phyloP scores from a whole-genome alignment of 2,888 invertebrate species.

The Dastarcus helophoroides region DNA sequence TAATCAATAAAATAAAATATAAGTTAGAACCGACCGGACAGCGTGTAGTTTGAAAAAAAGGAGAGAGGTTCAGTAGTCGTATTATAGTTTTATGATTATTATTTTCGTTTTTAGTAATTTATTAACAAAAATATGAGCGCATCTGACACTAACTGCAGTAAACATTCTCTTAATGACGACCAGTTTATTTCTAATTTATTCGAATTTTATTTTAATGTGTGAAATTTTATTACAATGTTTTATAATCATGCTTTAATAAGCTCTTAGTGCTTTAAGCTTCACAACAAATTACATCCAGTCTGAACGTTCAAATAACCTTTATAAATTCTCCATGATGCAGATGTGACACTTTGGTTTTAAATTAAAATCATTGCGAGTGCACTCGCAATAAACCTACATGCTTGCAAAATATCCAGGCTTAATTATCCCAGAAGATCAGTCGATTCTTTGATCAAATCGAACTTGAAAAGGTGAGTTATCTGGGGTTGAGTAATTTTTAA shows the following conservation, averaged over 20 bases:
- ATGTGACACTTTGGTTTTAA: too few species aligned
- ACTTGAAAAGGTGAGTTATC: too few species aligned
- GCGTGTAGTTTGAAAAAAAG: conserved; percentile 23
- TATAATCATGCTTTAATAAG: conserved; percentile 41
- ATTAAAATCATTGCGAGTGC: too few species aligned
- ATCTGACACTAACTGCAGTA: conserved; percentile 37
- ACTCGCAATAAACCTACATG: too few species aligned
- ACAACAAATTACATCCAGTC: conserved; percentile 35
- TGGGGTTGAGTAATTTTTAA: too few species aligned
- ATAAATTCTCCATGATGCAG: too few species aligned
- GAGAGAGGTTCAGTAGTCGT: conserved; percentile 35
- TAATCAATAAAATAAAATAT: conserved; percentile 30
- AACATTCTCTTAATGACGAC: conserved; percentile 39
- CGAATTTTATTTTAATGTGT: conserved; percentile 41
- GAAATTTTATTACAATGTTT: conserved; percentile 41
- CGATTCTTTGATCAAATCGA: too few species aligned
- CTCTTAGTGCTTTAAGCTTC: conserved; percentile 34
- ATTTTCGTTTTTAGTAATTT: conserved; percentile 39
- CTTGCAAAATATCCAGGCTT: too few species aligned
- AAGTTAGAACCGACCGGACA: conserved; percentile 24
- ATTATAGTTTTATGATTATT: conserved; percentile 39
- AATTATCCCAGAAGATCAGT: too few species aligned
- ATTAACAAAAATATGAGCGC: conserved; percentile 39
- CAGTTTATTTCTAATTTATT: conserved; percentile 40
- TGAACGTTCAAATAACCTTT: too few species aligned